These are phyloP conservation scores for Oligia latruncula DNA, from an alignment of 2,888 invertebrate genomes.

Conservation along the genomic window DNA sequence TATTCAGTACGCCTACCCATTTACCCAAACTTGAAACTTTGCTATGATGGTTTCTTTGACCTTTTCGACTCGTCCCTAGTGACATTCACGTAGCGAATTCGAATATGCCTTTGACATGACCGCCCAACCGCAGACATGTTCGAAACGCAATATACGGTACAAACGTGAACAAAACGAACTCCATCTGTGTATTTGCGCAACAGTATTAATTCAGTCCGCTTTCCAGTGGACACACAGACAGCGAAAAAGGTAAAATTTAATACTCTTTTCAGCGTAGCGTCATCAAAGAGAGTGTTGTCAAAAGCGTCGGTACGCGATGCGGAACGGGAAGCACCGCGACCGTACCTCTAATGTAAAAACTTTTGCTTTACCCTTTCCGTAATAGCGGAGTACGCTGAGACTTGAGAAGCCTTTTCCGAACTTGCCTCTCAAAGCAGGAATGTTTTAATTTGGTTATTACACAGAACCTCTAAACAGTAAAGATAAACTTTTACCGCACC, in stretches of 20 bases:
- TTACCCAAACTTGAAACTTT: constrained; percentile 74
- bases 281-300: constrained; percentile 88
- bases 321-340: constrained; percentile 82
- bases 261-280: constrained; percentile 80
- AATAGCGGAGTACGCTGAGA: constrained; percentile 80
- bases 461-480: constrained; percentile 72
- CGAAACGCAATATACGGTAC: constrained; percentile 58
- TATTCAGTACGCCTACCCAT: constrained; percentile 80
- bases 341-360: constrained; percentile 87
- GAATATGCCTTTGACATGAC: constrained; percentile 79
- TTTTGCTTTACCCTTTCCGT: constrained; percentile 87
- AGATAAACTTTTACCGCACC: constrained; percentile 74
- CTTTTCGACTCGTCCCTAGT: constrained; percentile 79
- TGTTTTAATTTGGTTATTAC: constrained; percentile 87
- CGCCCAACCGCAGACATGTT: constrained; percentile 72
- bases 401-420: constrained; percentile 87
- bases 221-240: constrained; percentile 80
- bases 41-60: constrained; percentile 85
- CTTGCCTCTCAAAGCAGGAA: constrained; percentile 86
- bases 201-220: constrained; percentile 82
- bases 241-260: constrained; percentile 84
- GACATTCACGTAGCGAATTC: constrained; percentile 78
- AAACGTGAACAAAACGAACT: constrained; percentile 71
- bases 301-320: constrained; percentile 85
- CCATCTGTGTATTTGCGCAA: constrained; percentile 74